Percentiles rank a stretch among this genome's conserved stretches.
Evolutionary conservation across 1,140 invertebrate species (phyloP).

Genomic region (Maniola jurtina): DNA sequence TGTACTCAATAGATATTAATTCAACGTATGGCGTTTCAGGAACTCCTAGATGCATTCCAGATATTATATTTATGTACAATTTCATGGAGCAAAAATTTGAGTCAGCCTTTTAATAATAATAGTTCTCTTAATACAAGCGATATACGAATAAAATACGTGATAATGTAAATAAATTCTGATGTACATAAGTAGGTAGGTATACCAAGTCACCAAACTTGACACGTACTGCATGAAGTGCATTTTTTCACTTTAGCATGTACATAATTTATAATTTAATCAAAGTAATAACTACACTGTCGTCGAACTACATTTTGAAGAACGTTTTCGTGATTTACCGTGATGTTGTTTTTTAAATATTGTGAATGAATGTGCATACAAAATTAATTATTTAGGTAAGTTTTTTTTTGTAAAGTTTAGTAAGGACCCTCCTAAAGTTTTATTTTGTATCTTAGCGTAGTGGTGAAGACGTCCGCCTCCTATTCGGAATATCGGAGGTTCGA

Average conservation of each 20-base stretch:
- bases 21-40: too few species aligned
- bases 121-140: background rate
- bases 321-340: background rate
- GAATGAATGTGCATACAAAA: background rate
- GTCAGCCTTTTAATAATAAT: background rate
- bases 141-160: background rate
- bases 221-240: constrained; percentile 1
- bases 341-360: constrained; percentile 2
- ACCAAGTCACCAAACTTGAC: background rate
- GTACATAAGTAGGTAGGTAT: too few species aligned
- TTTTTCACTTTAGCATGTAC: background rate
- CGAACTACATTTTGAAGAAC: background rate
- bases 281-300: background rate
- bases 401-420: background rate
- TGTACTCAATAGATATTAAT: too few species aligned
- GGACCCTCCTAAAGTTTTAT: too few species aligned
- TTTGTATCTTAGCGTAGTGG: too few species aligned
- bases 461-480: too few species aligned
- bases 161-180: background rate
- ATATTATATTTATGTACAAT: too few species aligned
- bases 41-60: too few species aligned
- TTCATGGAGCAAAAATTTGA: background rate
- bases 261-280: background rate
- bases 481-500: too few species aligned
- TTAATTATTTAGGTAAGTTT: background rate